Evolutionary conservation across 1,140 invertebrate genomes (phyloP).

Genomic region (Trichogramma pretiosum): DNA sequence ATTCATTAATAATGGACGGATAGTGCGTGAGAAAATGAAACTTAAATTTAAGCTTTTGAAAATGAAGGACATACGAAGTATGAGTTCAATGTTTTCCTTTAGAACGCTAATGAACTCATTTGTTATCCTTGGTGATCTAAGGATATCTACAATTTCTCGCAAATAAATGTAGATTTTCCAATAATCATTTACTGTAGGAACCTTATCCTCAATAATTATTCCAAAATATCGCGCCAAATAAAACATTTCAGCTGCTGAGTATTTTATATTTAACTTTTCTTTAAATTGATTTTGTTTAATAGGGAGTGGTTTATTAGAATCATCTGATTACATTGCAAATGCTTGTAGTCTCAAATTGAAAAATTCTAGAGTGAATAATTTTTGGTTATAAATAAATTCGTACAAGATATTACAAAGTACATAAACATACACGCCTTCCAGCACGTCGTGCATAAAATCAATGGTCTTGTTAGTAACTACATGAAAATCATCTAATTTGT

Average conservation of each 20-base stretch:
- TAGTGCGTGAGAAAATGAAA: constrained; percentile 19
- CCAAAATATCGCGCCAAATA: constrained; percentile 13
- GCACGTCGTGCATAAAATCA: constrained; percentile 21
- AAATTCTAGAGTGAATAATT: constrained; percentile 7
- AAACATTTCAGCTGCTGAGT: constrained; percentile 15
- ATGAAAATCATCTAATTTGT: constrained; percentile 32
- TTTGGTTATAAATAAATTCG: neutral
- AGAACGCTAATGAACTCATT: neutral
- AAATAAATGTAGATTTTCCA: constrained; percentile 17
- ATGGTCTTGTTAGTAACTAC: constrained; percentile 31
- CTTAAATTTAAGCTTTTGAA: constrained; percentile 15
- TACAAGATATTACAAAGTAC: constrained; percentile 1
- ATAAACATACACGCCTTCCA: constrained; percentile 10
- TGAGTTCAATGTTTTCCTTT: neutral
- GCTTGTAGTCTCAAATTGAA: constrained; percentile 5
- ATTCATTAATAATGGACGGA: neutral
- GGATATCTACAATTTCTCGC: constrained; percentile 2
- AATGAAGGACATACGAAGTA: neutral
- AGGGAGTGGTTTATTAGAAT: constrained; percentile 10
- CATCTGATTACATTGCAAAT: neutral
- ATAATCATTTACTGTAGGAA: constrained; percentile 11
- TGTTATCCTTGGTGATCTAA: constrained; percentile 16
- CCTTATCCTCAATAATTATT: constrained; percentile 16
- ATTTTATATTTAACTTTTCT: constrained; percentile 11
- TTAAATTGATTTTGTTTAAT: neutral